These are phyloP conservation scores for Chaetodon trifascialis DNA, from an alignment of 2,113 vertebrate genomes.

Conservation along the genomic window DNA sequence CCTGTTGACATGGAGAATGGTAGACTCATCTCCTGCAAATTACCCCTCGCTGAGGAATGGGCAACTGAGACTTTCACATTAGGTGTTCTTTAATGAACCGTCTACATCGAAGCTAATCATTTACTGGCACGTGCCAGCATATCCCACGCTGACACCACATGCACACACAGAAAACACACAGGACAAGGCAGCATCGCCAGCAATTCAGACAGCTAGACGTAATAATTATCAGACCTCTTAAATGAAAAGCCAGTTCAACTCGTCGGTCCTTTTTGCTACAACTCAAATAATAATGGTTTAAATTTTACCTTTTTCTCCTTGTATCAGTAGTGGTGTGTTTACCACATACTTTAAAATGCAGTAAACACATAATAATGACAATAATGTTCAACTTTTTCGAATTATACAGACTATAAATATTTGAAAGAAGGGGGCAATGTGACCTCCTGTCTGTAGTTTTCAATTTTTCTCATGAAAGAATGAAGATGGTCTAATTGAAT, in stretches of 20 bases:
- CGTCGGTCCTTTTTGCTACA: neutral
- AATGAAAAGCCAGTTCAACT: neutral
- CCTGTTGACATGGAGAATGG: conserved; percentile 70
- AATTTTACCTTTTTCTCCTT: neutral
- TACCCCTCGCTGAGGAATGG: conserved; percentile 59
- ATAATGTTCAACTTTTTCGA: neutral
- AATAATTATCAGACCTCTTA: conserved; percentile 3
- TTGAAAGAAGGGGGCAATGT: neutral
- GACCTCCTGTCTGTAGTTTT: neutral
- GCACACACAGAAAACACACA: neutral
- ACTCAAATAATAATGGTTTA: neutral
- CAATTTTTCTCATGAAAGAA: neutral
- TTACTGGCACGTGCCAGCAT: conserved; percentile 20
- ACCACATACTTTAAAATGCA: too few species aligned
- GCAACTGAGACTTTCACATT: conserved; percentile 55
- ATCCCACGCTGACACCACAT: conserved; percentile 4
- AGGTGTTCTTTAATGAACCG: conserved; percentile 65
- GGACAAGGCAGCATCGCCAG: neutral
- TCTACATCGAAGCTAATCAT: conserved; percentile 50
- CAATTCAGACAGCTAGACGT: neutral
- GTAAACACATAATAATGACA: neutral
- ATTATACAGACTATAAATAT: neutral
- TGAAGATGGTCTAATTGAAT: neutral
- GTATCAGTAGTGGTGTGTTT: too few species aligned
- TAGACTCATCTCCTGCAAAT: conserved; percentile 70